Evolutionary conservation across 2,113 vertebrate genomes (phyloP), one percentile per base, ranked within the genome.

Genomic region (Sus scrofa): DNA sequence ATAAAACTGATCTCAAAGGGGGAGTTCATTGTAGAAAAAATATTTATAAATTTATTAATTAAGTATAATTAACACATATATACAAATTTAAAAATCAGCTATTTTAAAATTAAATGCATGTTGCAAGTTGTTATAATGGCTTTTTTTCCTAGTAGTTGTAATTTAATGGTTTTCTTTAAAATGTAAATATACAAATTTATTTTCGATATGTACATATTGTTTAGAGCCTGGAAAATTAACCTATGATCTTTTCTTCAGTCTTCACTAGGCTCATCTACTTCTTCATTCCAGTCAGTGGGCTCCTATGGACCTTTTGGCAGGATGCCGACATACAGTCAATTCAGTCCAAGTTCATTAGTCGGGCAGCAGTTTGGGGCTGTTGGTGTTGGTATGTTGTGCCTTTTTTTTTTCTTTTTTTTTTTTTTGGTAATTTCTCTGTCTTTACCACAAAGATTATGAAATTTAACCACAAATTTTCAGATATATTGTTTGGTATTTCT

Each of bases 251-350:
- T 34, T 96, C 92, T 98, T 81, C 91, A 99, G 99, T 99, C 99
- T 74, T 99, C 99, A 78, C 97, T 99, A 98, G 99, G 99, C 77
- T 98, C 99, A 63, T 99, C 97, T 93, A 77, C 98, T 71, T 98
- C 99, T 86, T 99, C 99, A 90, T 99, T 99, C 99, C 99, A 99
- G 97, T 98, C 99, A 37, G 98, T 99, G 95, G 99, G 98, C 7
- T 98, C 99, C 62, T 99, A 99, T 79, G 99, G 99, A 79, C 99
- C 99, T 18, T 99, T 99, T 97, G 99, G 98, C 97, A 99, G 99
- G 96, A 98, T 99, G 98, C 99, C 99, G 2, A 97, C 99, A 0
- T 99, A 99, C 99, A 99, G 99, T 88, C 99, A 99, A 97, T 99
- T 99, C 97, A 99, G 98, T 77, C 98, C 99, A 8, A 98, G 98